Evolutionary conservation across 2,113 vertebrate genomes (phyloP), one percentile per base, ranked within the genome.

Genomic region (Pomatostomus ruficeps): DNA sequence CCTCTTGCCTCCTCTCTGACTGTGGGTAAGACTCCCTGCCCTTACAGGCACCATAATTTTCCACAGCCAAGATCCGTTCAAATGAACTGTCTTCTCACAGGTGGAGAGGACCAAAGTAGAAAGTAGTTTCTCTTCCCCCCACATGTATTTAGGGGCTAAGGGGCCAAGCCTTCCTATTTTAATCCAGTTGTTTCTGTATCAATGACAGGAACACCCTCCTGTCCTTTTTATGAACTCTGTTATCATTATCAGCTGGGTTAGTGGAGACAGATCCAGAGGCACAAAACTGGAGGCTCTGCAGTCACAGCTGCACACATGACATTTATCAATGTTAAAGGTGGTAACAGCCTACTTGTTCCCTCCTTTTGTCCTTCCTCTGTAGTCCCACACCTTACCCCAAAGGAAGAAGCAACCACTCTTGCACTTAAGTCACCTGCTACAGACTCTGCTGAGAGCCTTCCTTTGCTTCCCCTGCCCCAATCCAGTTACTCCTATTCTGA

Each of bases 271-370:
- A 72, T 58, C 35, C 2, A 1, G 43, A 2, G 9, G 29, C 35
- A 59, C 7, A 38, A 21, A 40, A 25, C 7, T n/a, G 66, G 58
- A 63, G 52, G 58, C n/a, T 43, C 71, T 54, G 25, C 29, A 52
- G 20, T 36, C 9, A 2, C 45, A 57, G 5, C 31, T 28, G 12
- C 19, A 48, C 5, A 1, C 1, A 0, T 48, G 35, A 5, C n/a
- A 22, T 79, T 81, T 85, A n/a, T 58, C 40, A 2, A 0, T 40
- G 16, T 42, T 55, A 51, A 31, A 12, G 45, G 11, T 76, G 21
- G 25, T 11, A 89, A 38, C 42, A 78, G 19, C 20, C 10, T 57
- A 7, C 15, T 42, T 62, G 2, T 42, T 76, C 33, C 22, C 3
- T 52, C 22, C 48, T 92, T 85, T 65, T 59, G 29, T 59, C 26